Base-by-base conservation (phyloP, 2,888 invertebrate genomes). In the Clivina fossor region DNA sequence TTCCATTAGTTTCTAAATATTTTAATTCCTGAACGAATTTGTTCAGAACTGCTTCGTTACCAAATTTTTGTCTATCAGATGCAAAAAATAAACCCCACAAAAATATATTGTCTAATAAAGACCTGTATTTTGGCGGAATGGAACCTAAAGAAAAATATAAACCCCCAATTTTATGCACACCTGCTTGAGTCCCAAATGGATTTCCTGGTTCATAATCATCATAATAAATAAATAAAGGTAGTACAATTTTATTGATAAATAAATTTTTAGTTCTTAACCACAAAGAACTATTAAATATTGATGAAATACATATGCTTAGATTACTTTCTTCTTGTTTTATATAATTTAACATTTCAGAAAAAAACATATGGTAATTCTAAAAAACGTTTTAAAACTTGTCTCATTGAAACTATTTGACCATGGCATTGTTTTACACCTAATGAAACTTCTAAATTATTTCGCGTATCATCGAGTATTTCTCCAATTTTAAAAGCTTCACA, bases 191-290 rank as follows among this genome's bases (percentile, higher is more conserved):
- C 5, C 65, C 64, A 24, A 66, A 33, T n/a, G 66, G 62, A 57
- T 66, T 65, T 24, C 64, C 62, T 7, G 58, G 44, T 60, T 67
- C 64, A 49, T 63, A 65, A 56, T 66, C 65, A 53, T 65, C 65
- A 54, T 43, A 62, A 56, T 60, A 63, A 8, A 64, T 26, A 26
- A 61, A 60, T 57, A 64, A 41, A 41, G 61, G 61, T 26, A 61
- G 35, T 8, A 62, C 44, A 28, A 54, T 20, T 38, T 56, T 57
- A 50, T 54, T 54, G 32, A 20, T 8, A 28, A 11, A 5, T 41
- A 22, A 26, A 24, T 48, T 46, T 37, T n/a, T n/a, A n/a, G n/a
- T n/a, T n/a, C n/a, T n/a, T n/a, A n/a, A n/a, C 59, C 59, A 59
- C 19, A 60, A 43, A 28, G 18, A 15, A 9, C 59, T 47, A n/a